Evolutionary conservation across 2,797 vertebrate genomes (phyloP), one percentile per base, ranked within the genome.

Genomic region (Eulemur albifrons): DNA sequence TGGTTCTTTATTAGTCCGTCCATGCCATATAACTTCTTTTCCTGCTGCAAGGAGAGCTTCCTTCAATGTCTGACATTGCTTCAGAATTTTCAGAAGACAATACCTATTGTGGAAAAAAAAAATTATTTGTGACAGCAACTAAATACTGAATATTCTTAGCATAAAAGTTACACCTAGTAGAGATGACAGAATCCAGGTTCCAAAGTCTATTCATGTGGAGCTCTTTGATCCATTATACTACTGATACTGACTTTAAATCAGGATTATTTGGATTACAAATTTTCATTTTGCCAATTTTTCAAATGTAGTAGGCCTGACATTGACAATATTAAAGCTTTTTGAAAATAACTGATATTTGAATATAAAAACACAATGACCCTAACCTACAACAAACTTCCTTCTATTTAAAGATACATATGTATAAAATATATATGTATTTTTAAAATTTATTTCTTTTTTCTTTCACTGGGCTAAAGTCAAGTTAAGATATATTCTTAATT

Each of bases 11-110:
- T 99, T 99, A 93, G 98, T 98, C 97, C 99, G 98, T n/a, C 99
- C 99, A 75, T 99, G 99, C 99, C 99, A 99, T 95, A 99, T 98
- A 97, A 99, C 98, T 89, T 99, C 99, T 98, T 99, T 99, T 96
- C 99, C 99, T 73, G 99, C 98, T 96, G 98, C 98, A 98, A 99
- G 93, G 25, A 99, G 99, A 98, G 99, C 99, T 97, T 99, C 99
- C 97, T 99, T 99, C 98, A 99, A 98, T 97, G 99, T 99, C 98
- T 99, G 99, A 98, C 99, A 99, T 96, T 99, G 99, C 98, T 99
- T 99, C 96, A 99, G 98, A 79, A 99, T 99, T 98, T 99, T 99
- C 91, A 99, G 98, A 98, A 99, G 98, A 98, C 99, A 99, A 98
- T 99, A 99, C 98, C 99, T 99, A 97, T 90, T 95, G 88, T 1